Conservation (phyloP, 2,888 invertebrate species). For the Acanthosepion pharaonis region DNA sequence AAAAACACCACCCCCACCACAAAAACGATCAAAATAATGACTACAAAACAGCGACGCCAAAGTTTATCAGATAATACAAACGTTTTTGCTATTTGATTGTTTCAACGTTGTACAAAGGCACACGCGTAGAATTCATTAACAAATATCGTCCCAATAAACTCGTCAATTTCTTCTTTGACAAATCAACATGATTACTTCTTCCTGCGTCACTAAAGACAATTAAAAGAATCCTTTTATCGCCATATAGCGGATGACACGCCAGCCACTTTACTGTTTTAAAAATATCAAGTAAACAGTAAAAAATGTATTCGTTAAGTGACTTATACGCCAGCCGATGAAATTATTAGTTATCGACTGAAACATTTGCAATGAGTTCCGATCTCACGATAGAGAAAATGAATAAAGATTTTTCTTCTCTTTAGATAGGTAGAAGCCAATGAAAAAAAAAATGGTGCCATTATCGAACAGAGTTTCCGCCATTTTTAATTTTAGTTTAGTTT, state of each 20-base stretch:
- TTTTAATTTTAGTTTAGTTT: no score
- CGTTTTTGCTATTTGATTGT: no score
- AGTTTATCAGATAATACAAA: neutral
- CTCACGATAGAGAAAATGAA: no score
- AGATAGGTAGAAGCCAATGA: no score
- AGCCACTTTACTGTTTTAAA: neutral
- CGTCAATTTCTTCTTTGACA: neutral
- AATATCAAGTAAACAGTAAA: neutral
- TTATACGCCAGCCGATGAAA: no score
- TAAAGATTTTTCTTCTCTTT: no score
- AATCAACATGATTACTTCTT: neutral
- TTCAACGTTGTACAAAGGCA: neutral
- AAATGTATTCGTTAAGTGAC: no score
- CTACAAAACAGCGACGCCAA: neutral
- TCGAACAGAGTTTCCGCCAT: no score
- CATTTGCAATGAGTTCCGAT: no score
- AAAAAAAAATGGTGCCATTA: no score
- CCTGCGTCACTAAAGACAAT: neutral
- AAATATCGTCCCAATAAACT: neutral
- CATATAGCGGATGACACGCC: neutral
- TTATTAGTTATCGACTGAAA: no score
- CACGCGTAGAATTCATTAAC: neutral
- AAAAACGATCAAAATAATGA: no score
- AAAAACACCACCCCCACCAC: neutral
- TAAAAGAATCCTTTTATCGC: neutral